These are phyloP conservation scores for Acrocephalus kingi DNA, from an alignment of 2,113 vertebrate species.

Conservation along the genomic window DNA sequence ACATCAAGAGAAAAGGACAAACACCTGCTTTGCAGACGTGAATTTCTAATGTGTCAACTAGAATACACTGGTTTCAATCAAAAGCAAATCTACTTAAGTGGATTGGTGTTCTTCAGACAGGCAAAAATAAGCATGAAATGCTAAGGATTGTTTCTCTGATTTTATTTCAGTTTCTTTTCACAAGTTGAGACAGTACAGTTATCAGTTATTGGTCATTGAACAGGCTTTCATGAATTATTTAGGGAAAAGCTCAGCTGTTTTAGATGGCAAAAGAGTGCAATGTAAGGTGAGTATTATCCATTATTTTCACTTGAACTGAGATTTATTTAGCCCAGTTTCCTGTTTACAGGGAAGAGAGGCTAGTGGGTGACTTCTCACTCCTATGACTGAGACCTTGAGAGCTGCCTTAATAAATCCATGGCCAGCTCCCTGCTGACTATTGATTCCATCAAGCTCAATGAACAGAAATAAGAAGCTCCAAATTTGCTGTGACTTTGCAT, in stretches of 20 bases:
- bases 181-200: not conserved
- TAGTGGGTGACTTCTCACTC: not conserved
- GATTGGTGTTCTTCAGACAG: not conserved
- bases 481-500: constrained; percentile 63
- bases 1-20: not conserved
- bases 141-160: not conserved
- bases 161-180: not conserved
- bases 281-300: not conserved
- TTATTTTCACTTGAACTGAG: constrained; percentile 7
- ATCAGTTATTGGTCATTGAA: not conserved
- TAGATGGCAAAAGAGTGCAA: not conserved
- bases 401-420: constrained; percentile 26
- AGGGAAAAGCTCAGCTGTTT: not conserved
- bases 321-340: not conserved
- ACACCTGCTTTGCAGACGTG: not conserved
- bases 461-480: constrained; percentile 60
- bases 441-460: constrained; percentile 62
- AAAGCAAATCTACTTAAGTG: not conserved
- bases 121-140: not conserved
- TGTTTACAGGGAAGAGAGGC: not conserved
- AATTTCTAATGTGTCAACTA: not conserved
- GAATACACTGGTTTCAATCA: not conserved
- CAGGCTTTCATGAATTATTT: not conserved
- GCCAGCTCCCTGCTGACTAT: constrained; percentile 30
- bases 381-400: not conserved